Base-by-base conservation (phyloP, 2,888 invertebrate genomes). In the Coelopa pilipes region DNA sequence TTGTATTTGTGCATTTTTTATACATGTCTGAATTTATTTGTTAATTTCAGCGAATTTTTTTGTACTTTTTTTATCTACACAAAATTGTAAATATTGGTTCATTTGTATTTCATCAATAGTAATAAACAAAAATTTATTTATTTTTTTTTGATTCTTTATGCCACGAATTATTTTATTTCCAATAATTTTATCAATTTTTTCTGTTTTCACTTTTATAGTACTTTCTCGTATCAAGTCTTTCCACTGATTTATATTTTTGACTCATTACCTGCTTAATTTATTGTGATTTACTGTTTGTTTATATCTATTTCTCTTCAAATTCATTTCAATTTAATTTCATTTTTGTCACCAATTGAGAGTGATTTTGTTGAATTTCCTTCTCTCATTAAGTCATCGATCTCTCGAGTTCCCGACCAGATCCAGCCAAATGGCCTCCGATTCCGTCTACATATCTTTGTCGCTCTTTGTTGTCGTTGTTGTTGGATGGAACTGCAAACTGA, bases 151-250 rank as follows among this genome's bases (percentile, higher is more conserved):
- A n/a, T 55, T 10, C 11, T 55, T 55, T 55, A 13, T 10, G 7
- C 17, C n/a, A 11, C 13, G 49, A 49, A 11, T 49, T 57, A 19
- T 66, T 72, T 55, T 70, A 69, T n/a, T 21, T 71, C 62, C 7
- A 63, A 53, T 15, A 19, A 70, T 34, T 68, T 47, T 55, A 34
- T 34, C 55, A 9, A 19, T 34, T 63, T 17, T 53, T 63, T 19
- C 9, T n/a, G 47, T 66, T 9, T 47, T 2, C 24, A 49, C 47
- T 13, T 15, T 62, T 69, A 34, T 24, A 55, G 1, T 69, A 55
- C 49, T 11, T 12, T 71, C 15, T 74, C 60, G 60, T 65, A 72
- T 72, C 62, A 72, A 72, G 72, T 77, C 74, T 75, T 74, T 13
- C 1, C 10, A n/a, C 19, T 57, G 1, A 15, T 17, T 57, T 57